Evolutionary conservation across 2,113 vertebrate species (phyloP), one percentile per base, ranked within the genome.

Genomic region (Platysteira castanea): DNA sequence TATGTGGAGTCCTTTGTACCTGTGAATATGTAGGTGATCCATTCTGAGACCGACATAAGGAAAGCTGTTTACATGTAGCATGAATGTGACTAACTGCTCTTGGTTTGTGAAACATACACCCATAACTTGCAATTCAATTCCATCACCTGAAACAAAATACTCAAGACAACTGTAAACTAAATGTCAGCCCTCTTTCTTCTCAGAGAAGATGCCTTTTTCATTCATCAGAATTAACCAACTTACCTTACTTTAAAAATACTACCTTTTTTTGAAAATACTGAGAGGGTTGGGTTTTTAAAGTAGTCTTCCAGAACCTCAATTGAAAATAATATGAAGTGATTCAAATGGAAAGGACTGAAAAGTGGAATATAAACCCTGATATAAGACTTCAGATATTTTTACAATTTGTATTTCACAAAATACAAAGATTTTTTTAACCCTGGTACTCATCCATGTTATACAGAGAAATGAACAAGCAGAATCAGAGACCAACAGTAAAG

Each of bases 91-190:
- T 56, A 71, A 41, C 28, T 50, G 17, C 41, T 59, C 49, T 31
- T 39, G 77, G 76, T 93, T 90, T 84, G 73, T 53, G 70, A 59
- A 87, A 88, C 65, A 7, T 77, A 86, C 73, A 31, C 75, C 93
- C 39, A 69, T 49, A 93, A 86, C 63, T 74, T 90, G 95, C 87
- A 95, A 95, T 90, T 91, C 73, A 93, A 87, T 88, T 85, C 88
- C 57, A 54, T 52, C 59, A 70, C 75, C 83, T 94, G 91, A 96
- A 96, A 96, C 84, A 87, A 95, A 97, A 96, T 76, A 90, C 76
- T 69, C 9, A 8, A 92, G 79, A 84, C 59, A 86, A 91, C 70
- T 90, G 85, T 78, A 92, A 97, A 91, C 39, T 74, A 93, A 89
- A 93, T 88, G 76, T 90, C 92, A 94, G 60, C 28, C 33, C 42